Percentiles rank a stretch among this genome's conserved stretches.
Conservation (phyloP, 1,140 invertebrate species). For the Pseudoatta argentina region DNA sequence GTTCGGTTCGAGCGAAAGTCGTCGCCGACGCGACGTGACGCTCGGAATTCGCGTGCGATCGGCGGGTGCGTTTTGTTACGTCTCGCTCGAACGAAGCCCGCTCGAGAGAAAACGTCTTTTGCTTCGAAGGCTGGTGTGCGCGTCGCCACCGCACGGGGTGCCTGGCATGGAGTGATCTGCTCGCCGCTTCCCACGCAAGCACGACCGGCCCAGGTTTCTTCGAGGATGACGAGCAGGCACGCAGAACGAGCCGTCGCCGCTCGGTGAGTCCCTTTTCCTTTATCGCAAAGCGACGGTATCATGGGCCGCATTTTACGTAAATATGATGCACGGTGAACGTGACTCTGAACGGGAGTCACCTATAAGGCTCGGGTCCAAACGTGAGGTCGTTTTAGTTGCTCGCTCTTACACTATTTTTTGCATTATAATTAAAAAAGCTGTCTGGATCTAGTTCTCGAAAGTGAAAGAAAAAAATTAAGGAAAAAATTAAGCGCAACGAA, state of each 20-base stretch:
- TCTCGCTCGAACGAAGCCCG: neutral
- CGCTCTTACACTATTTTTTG: neutral
- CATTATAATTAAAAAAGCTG: neutral
- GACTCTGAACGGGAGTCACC: too few relatives aligned
- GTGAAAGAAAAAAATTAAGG: neutral
- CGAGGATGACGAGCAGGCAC: slow-evolving; percentile 65
- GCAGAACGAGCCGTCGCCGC: slow-evolving; percentile 54
- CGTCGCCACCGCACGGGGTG: neutral
- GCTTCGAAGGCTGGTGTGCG: slow-evolving; percentile 38
- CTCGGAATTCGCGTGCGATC: neutral
- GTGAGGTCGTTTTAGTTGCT: slow-evolving; percentile 7
- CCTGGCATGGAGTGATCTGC: slow-evolving; percentile 62
- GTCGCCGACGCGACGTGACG: slow-evolving; percentile 1
- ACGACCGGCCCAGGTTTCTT: slow-evolving; percentile 53
- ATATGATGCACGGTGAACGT: too few relatives aligned
- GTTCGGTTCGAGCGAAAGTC: neutral
- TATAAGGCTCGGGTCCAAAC: neutral
- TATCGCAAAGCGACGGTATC: neutral
- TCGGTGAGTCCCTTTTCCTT: slow-evolving; percentile 56
- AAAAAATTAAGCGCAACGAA: neutral
- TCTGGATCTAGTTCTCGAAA: neutral
- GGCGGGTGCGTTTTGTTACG: neutral
- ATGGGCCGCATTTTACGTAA: neutral
- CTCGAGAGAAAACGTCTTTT: slow-evolving; percentile 22
- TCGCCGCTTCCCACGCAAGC: slow-evolving; percentile 52